Evolutionary conservation across 2,888 invertebrate genomes (phyloP).

Genomic region (Colletes collaris): DNA sequence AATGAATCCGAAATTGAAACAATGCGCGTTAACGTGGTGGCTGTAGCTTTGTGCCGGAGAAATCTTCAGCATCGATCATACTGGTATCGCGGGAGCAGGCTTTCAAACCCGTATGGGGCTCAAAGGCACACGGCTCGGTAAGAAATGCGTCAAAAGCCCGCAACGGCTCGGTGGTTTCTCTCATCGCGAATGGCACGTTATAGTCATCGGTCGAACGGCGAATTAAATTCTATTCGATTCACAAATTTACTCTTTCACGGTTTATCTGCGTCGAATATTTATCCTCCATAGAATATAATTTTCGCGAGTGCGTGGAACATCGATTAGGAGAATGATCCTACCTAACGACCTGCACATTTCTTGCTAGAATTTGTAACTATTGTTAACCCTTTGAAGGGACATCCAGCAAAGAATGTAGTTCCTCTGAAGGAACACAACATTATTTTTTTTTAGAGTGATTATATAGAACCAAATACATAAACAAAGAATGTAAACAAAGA

Average conservation of each 20-base stretch:
- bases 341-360: no score
- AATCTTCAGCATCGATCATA: conserved; percentile 46
- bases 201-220: conserved; percentile 19
- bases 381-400: no score
- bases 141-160: conserved; percentile 48
- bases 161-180: conserved; percentile 12
- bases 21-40: background rate
- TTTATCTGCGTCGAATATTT: conserved; percentile 25
- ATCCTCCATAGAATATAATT: conserved; percentile 4
- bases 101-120: conserved; percentile 19
- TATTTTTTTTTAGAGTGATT: no score
- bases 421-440: no score
- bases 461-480: no score
- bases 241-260: conserved; percentile 37
- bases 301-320: no score
- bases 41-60: background rate
- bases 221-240: conserved; percentile 42
- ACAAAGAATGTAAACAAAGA: no score
- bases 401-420: no score
- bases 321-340: no score
- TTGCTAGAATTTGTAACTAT: no score
- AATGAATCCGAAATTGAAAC: conserved; percentile 41
- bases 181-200: conserved; percentile 16
- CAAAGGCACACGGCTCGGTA: conserved; percentile 38
- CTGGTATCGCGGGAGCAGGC: conserved; percentile 26